These are phyloP conservation scores for Sebastes paucispinis DNA, from an alignment of 2,797 vertebrate species.

Conservation along the genomic window DNA sequence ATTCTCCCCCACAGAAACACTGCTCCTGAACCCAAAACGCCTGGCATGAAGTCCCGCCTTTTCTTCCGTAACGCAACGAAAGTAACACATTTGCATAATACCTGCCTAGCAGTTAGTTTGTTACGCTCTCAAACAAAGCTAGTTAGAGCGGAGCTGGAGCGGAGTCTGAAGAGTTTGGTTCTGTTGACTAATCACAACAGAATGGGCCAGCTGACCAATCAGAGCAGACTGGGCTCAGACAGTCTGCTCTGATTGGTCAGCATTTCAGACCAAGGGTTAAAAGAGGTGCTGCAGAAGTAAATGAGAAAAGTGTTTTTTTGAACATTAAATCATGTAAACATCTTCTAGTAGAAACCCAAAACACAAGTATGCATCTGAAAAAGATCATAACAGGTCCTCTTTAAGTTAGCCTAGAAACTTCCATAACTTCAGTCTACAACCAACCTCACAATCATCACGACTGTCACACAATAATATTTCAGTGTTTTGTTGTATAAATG, in stretches of 20 bases:
- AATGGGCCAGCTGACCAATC: too few relatives aligned
- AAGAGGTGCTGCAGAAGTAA: too few relatives aligned
- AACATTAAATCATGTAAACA: background rate
- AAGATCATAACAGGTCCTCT: background rate
- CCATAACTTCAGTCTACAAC: background rate
- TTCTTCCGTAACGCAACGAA: too few relatives aligned
- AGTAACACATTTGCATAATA: too few relatives aligned
- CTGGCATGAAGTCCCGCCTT: background rate
- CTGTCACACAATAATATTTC: constrained; percentile 34
- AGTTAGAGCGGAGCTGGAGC: too few relatives aligned
- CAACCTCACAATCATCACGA: background rate
- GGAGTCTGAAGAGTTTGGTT: too few relatives aligned
- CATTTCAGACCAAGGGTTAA: too few relatives aligned
- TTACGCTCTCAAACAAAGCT: too few relatives aligned
- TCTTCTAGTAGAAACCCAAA: background rate
- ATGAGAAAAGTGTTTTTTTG: background rate
- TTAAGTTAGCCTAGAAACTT: background rate
- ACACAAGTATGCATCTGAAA: background rate
- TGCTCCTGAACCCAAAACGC: background rate
- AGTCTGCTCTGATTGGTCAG: too few relatives aligned
- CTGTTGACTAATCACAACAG: too few relatives aligned
- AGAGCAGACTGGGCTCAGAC: too few relatives aligned
- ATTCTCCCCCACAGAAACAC: background rate
- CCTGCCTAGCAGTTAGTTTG: too few relatives aligned
- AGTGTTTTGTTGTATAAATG: constrained; percentile 33